phyloP scores from a whole-genome alignment of 2,113 vertebrate genomes.

The Brienomyrus longianalis region DNA sequence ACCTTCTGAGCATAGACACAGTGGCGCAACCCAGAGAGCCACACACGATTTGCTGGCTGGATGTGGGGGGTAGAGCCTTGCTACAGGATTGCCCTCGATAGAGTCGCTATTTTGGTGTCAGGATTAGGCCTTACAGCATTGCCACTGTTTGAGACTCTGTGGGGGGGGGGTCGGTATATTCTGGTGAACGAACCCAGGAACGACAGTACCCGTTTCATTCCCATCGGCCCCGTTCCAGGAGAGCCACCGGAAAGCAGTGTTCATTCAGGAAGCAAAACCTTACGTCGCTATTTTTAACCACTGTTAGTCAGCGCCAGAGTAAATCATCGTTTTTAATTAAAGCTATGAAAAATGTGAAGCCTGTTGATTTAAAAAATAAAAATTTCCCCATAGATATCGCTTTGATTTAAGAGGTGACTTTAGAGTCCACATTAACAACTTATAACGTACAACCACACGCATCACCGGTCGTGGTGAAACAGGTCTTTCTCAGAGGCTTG shows the following conservation, averaged over 20 bases:
- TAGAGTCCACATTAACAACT: not conserved
- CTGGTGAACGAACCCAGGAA: not conserved
- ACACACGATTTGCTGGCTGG: not conserved
- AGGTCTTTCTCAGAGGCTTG: not conserved
- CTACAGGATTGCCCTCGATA: not conserved
- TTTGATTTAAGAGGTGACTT: not conserved
- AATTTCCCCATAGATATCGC: not conserved
- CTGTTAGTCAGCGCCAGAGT: not conserved
- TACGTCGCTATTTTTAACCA: not conserved
- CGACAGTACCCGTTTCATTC: not conserved
- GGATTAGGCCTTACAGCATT: not conserved
- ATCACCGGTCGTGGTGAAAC: not conserved
- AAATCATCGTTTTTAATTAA: slow-evolving; percentile 4
- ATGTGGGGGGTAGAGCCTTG: not conserved
- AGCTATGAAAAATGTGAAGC: not conserved
- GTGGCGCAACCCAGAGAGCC: not conserved
- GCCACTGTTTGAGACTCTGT: not conserved
- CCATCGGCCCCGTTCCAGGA: not conserved
- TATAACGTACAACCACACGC: not conserved
- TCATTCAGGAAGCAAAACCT: not conserved
- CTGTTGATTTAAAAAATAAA: not conserved
- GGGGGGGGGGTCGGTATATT: not conserved
- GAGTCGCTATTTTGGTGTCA: not conserved
- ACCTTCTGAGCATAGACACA: not conserved
- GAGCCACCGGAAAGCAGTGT: not conserved